Base-by-base conservation (phyloP, 1,140 invertebrate genomes). In the Archegozetes longisetosus region DNA sequence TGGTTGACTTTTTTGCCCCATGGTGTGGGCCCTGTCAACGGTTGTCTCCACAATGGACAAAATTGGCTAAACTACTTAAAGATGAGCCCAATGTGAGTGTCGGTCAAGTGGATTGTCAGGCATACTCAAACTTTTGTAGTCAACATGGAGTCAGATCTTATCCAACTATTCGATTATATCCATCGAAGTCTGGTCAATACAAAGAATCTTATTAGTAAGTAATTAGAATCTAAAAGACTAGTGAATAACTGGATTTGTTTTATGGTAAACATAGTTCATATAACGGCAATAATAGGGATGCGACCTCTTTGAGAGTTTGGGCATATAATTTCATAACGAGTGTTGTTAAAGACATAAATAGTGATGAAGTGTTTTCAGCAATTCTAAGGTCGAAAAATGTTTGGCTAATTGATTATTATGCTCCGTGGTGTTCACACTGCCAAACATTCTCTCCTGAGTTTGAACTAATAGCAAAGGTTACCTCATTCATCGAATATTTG, bases 381-480 rank as follows among this genome's bases (percentile, higher is more conserved):
- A 70, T 80, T 22, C 62, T 79, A 24, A 66, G 67, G 1, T 74
- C 70, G 63, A 67, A 46, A 17, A 68, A 71, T 40, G 79, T 65
- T 0, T 84, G 82, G 80, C 62, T 85, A 14, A 72, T 86, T 14
- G 82, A 85, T 69, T 86, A 82, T 70, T 86, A 78, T 70, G 81
- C 82, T 3, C 82, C 84, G 0, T 85, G 83, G 82, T 85, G 84
- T 72, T 78, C 79, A 4, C 82, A 81, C 67, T 86, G 84, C 67
- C 78, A 80, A 64, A 71, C 75, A 48, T 80, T 86, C 68, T 79
- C 80, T 62, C 82, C 83, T 26, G 79, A 84, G 63, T 84, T 83
- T 73, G 75, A 79, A 64, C 73, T 75, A 63, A 75, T 82, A 32
- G 78, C 82, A 23, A 73, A 79, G 72, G 82, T n/a, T 84, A 73